Evolutionary conservation across 30 jellyfish, hydroid and myxozoan genomes (phyloP), one percentile per base, ranked within the genome.

Genomic region (Calvadosia cruxmelitensis): DNA sequence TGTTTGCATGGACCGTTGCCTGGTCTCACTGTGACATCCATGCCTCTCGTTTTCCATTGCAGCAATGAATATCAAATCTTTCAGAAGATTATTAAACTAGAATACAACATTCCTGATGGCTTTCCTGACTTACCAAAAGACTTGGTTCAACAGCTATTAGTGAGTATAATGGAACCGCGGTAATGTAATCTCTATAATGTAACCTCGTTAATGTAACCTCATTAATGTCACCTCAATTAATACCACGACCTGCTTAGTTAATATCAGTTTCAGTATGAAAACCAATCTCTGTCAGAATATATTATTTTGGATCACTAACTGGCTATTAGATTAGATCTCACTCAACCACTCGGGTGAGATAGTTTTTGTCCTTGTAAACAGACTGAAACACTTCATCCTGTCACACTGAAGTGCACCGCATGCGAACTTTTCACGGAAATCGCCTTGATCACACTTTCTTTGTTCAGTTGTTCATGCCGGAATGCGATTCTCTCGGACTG

Each of bases 41-140:
- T 10, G 24, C 34, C 78, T 48, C 16, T 2, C 35, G 2, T 73
- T 2, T 50, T 64, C 33, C 34, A 67, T 0, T 52, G 27, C 53
- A 92, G 99, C 74, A 84, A 84, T 67, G 99, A 92, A 76, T 92
- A 92, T 50, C 94, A 71, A 28, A 92, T 86, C n/a, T 92, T 92
- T 67, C 96, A 92, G 74, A 85, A 80, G 69, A 92, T 92, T 27
- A 80, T 84, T 65, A 83, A 84, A 70, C 78, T 79, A 64, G 95
- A 92, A 34, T 92, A 74, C 67, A 77, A 71, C 7, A 82, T 84
- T 51, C 99, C 99, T 1, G 91, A 84, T 1, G 95, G 95, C 2
- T 83, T 92, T 73, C 96, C 93, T 1, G 95, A 74, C 0, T 50
- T 67, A 24, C 93, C 92, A 0, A 80, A 76, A 70, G 95, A 84